Base-by-base conservation (phyloP, 2,888 invertebrate genomes). In the Pseudoips prasinana region DNA sequence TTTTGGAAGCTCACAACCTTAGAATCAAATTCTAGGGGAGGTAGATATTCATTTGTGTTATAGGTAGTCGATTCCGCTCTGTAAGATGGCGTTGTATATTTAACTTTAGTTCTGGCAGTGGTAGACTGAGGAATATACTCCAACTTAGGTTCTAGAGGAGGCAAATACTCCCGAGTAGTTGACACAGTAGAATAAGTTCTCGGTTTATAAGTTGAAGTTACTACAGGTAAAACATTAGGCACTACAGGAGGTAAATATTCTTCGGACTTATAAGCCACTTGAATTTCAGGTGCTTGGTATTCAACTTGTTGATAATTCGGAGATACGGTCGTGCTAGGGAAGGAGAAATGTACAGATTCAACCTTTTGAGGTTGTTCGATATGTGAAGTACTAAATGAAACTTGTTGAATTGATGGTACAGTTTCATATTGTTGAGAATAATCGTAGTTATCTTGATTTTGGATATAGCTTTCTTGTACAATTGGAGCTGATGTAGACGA, bases 201-300 rank as follows among this genome's bases (percentile, higher is more conserved):
- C 10, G 82, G 73, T 45, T 60, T 70, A 35, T 73, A 80, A 1
- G 84, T 80, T 10, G 77, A 67, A 7, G 69, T 65, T 1, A 73
- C 65, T 29, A 66, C 37, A 9, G 73, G 76, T 27, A 46, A 45
- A 7, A 33, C 49, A 1, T 75, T 71, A 11, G 77, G 72, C 4
- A 71, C 74, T 0, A 75, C 74, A 20, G 87, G 84, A 10, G 78
- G 85, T 22, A 87, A 59, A 45, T 87, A 88, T 54, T 86, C 84
- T 57, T 85, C 83, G 8, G 73, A 68, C 46, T 79, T 80, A 44
- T 85, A 83, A 7, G 57, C 76, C 7, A 72, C 66, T 57, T 86
- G 85, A 33, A 87, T 77, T 58, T 88, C 83, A 18, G 87, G 84
- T 1, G 73, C 58, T 46, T 83, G 72, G 33, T 80, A 81, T 27